Percentiles rank a stretch among this genome's conserved stretches.
phyloP scores from a whole-genome alignment of 2,888 invertebrate genomes.

The Drosophila subsilvestris region DNA sequence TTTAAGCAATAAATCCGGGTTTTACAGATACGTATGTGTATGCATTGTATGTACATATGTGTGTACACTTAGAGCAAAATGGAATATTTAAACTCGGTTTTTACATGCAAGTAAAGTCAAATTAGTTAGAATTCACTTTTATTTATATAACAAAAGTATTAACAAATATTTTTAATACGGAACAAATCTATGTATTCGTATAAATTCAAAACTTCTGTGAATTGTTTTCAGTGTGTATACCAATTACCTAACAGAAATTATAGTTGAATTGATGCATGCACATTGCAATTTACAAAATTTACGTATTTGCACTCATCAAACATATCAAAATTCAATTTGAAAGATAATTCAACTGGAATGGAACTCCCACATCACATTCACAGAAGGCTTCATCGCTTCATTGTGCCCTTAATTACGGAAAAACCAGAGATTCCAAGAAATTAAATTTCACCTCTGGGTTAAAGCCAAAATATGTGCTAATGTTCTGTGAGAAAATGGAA shows the following conservation, averaged over 20 bases:
- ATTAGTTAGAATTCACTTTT: no score
- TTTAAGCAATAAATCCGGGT: neutral
- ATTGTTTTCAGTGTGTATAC: no score
- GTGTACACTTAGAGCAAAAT: no score
- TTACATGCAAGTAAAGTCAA: no score
- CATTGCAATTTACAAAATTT: neutral
- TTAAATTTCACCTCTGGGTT: conserved; percentile 15
- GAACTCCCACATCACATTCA: neutral
- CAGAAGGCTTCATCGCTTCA: neutral
- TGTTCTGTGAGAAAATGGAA: conserved; percentile 12
- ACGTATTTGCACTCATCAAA: neutral
- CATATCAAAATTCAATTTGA: neutral
- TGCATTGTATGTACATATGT: no score
- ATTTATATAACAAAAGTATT: no score
- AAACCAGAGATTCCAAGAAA: conserved; percentile 5
- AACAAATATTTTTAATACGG: no score
- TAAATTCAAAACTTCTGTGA: no score
- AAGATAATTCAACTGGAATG: neutral
- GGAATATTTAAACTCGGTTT: no score
- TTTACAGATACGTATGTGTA: neutral
- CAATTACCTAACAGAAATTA: neutral
- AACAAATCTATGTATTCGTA: no score
- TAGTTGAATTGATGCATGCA: neutral
- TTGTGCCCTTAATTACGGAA: conserved; percentile 13
- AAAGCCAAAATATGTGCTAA: conserved; percentile 17